phyloP scores from a whole-genome alignment of 2,888 invertebrate species.

The Leptinotarsa rubiginosa region DNA sequence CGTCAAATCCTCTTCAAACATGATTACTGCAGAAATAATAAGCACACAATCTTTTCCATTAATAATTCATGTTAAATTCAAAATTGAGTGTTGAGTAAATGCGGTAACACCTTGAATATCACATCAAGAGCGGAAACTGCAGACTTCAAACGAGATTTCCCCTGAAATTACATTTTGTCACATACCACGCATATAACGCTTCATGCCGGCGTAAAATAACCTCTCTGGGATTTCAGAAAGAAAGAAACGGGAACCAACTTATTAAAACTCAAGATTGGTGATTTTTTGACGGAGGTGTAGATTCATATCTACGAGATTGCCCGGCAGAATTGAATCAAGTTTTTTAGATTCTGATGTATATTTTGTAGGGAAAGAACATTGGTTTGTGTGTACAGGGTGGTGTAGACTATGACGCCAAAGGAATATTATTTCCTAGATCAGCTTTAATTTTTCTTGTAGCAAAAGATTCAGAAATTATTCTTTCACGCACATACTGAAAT shows the following conservation, averaged over 20 bases:
- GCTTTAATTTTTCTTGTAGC: no score
- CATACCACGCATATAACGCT: neutral
- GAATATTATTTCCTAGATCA: no score
- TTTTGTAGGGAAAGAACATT: no score
- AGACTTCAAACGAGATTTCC: neutral
- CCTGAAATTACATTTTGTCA: neutral
- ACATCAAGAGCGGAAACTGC: neutral
- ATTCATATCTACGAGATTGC: neutral
- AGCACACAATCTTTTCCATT: neutral
- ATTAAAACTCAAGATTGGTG: neutral
- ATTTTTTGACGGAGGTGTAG: neutral
- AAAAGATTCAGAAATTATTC: no score
- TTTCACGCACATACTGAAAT: no score
- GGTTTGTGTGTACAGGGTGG: no score
- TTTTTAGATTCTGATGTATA: no score
- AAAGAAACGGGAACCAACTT: neutral
- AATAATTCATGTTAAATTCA: neutral
- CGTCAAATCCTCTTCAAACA: no score
- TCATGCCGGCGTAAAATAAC: neutral
- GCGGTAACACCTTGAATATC: neutral
- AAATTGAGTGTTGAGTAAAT: neutral
- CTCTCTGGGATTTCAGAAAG: neutral
- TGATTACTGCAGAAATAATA: no score
- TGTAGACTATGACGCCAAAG: no score
- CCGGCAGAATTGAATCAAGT: no score